These are phyloP conservation scores for Onychomys torridus DNA, from an alignment of 2,797 vertebrate species.

Conservation along the genomic window DNA sequence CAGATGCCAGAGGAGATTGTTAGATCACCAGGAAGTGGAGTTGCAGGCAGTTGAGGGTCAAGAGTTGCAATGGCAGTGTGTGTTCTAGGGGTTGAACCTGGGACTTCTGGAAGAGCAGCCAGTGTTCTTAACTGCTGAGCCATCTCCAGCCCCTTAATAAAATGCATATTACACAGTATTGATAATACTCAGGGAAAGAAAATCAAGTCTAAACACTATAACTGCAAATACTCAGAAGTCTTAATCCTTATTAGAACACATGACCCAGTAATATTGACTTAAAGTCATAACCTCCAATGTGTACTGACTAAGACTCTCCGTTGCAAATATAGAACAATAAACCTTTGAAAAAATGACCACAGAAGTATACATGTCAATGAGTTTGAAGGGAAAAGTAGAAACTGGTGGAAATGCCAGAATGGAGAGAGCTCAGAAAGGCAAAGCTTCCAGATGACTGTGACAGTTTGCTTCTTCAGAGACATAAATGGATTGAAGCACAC, in stretches of 20 bases:
- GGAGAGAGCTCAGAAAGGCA: constrained; percentile 27
- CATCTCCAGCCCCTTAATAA: background rate
- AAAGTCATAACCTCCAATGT: background rate
- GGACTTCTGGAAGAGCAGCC: background rate
- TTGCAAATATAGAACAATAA: constrained; percentile 35
- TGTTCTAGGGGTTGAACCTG: background rate
- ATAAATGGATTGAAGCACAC: constrained; percentile 45
- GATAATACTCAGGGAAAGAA: background rate
- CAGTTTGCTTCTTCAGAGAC: background rate
- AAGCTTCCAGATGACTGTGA: background rate
- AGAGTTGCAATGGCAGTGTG: background rate
- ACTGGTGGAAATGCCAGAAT: constrained; percentile 34
- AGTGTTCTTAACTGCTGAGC: background rate
- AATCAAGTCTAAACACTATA: background rate
- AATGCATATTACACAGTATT: background rate
- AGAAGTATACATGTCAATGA: background rate
- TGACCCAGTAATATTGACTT: background rate
- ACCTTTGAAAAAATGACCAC: background rate
- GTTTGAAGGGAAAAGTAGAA: constrained; percentile 59
- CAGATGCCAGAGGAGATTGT: background rate
- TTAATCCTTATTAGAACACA: background rate
- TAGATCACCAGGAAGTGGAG: background rate
- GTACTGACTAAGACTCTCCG: background rate
- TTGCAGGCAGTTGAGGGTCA: background rate
- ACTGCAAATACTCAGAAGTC: background rate